Percentiles rank a stretch among this genome's conserved stretches.
Conservation (phyloP, 1,140 invertebrate species). For the Oppia nitens region DNA sequence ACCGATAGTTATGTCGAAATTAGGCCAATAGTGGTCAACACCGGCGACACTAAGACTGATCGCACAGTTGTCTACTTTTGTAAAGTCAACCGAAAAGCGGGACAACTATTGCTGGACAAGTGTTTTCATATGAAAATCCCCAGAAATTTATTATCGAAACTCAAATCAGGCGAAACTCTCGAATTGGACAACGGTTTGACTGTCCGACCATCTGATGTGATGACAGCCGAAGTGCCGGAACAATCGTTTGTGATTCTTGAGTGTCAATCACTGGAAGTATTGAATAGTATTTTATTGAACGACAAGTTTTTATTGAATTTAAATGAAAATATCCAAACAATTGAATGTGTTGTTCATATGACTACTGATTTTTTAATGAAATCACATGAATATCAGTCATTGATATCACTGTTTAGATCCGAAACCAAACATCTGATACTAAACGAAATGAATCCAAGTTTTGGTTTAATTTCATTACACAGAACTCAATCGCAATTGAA, state of each 20-base stretch:
- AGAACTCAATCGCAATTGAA: slow-evolving; percentile 23
- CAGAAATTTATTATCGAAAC: slow-evolving; percentile 56
- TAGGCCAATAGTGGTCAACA: too few species aligned
- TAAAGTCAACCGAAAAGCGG: slow-evolving; percentile 44
- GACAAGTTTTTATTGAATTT: slow-evolving; percentile 28
- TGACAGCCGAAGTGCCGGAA: slow-evolving; percentile 47
- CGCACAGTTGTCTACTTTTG: slow-evolving; percentile 29
- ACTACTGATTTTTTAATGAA: slow-evolving; percentile 48
- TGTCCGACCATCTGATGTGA: slow-evolving; percentile 56
- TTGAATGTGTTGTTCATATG: slow-evolving; percentile 64
- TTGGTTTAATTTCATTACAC: slow-evolving; percentile 20
- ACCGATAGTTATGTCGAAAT: not conserved
- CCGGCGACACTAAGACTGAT: too few species aligned
- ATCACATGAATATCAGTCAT: slow-evolving; percentile 46
- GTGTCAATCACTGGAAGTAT: slow-evolving; percentile 49
- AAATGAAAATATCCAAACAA: not conserved
- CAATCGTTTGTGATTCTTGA: slow-evolving; percentile 53
- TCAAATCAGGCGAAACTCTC: slow-evolving; percentile 65
- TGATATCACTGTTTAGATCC: slow-evolving; percentile 39
- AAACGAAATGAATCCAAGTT: slow-evolving; percentile 22
- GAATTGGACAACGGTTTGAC: slow-evolving; percentile 51
- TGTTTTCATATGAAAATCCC: slow-evolving; percentile 61
- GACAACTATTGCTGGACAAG: slow-evolving; percentile 54
- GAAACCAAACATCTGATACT: slow-evolving; percentile 24
- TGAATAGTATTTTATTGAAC: slow-evolving; percentile 39